Conservation (phyloP, 2,113 vertebrate species). For the Tragulus kanchil region DNA sequence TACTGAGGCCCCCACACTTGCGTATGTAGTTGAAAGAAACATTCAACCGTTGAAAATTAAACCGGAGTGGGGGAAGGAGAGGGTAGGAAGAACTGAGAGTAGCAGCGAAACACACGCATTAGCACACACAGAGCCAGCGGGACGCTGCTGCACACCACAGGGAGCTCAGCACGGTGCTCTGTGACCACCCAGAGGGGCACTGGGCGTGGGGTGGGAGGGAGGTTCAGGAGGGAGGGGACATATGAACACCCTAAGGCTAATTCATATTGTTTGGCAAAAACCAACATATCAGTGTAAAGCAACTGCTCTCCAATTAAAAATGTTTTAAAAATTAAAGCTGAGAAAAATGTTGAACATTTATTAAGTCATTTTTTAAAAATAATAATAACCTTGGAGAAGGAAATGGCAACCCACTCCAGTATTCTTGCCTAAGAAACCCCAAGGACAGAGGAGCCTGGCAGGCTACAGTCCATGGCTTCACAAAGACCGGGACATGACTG, state of each 20-base stretch:
- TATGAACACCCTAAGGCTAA: background rate
- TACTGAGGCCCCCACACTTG: background rate
- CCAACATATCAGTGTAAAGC: background rate
- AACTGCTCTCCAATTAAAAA: background rate
- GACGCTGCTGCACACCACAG: background rate
- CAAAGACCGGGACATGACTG: no score
- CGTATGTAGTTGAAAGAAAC: background rate
- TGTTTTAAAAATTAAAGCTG: constrained; percentile 1
- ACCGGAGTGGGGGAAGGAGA: background rate
- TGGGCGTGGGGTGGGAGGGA: background rate
- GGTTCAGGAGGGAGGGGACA: background rate
- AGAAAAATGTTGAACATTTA: background rate
- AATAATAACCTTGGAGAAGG: background rate
- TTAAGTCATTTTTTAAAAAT: background rate
- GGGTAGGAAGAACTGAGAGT: background rate
- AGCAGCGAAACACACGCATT: background rate
- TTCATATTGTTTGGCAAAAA: background rate
- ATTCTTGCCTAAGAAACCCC: no score
- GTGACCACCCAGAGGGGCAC: background rate
- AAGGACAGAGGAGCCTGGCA: no score
- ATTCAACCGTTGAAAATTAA: constrained; percentile 37
- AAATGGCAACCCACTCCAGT: no score
- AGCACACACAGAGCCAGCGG: background rate
- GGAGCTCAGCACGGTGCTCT: background rate
- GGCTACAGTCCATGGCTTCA: no score